Evolutionary conservation across 2,797 vertebrate genomes (phyloP).

Genomic region (Cirrhinus molitorella): DNA sequence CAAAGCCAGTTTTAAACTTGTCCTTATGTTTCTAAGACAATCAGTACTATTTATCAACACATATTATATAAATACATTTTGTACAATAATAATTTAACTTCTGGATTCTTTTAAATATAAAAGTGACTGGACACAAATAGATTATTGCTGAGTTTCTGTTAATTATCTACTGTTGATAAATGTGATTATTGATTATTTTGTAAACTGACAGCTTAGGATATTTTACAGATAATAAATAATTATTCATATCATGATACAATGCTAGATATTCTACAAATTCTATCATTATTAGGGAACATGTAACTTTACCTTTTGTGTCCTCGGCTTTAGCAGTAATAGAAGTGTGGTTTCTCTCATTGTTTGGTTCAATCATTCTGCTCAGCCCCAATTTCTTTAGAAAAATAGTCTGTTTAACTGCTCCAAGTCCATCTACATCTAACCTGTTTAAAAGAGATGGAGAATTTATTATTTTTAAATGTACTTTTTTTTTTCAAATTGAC

Average conservation of each 20-base stretch:
- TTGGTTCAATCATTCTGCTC: slow-evolving; percentile 41
- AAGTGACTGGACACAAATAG: background rate
- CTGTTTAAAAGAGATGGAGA: slow-evolving; percentile 38
- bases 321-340: slow-evolving; percentile 26
- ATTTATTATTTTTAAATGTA: background rate
- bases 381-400: slow-evolving; percentile 65
- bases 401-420: slow-evolving; percentile 61
- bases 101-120: background rate
- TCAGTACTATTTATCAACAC: background rate
- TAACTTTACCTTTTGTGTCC: slow-evolving; percentile 46
- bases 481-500: background rate
- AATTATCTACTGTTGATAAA: background rate
- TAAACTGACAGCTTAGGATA: background rate
- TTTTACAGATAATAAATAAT: background rate
- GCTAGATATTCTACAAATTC: background rate
- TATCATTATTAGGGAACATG: background rate
- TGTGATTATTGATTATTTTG: background rate
- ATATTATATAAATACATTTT: background rate
- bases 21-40: background rate
- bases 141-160: background rate
- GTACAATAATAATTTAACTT: background rate
- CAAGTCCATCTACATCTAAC: slow-evolving; percentile 65
- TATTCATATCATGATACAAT: background rate
- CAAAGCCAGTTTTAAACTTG: background rate
- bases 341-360: slow-evolving; percentile 29